Evolutionary conservation across 2,888 invertebrate genomes (phyloP).

Genomic region (Ametastegia equiseti): DNA sequence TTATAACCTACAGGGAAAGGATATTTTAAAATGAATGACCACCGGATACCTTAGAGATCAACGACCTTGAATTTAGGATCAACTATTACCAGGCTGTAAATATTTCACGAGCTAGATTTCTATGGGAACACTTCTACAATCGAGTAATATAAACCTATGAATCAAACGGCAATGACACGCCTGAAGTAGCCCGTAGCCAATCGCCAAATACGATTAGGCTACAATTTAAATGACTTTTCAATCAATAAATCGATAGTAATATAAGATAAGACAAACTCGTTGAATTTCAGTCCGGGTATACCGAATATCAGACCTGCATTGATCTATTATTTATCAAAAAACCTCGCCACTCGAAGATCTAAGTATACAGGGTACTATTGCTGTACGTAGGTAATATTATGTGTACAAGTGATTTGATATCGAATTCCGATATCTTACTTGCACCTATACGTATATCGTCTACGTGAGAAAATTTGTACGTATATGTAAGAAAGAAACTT

Average conservation of each 20-base stretch:
- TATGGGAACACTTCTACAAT: not conserved
- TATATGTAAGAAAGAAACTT: no score
- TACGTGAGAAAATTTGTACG: not conserved
- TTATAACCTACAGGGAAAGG: not conserved
- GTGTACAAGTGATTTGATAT: constrained; percentile 26
- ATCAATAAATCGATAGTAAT: not conserved
- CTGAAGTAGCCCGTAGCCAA: not conserved
- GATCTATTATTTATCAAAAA: not conserved
- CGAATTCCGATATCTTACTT: not conserved
- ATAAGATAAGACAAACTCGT: not conserved
- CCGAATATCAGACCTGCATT: not conserved
- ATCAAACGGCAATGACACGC: not conserved
- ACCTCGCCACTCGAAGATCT: not conserved
- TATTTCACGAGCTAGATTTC: not conserved
- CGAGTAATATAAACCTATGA: not conserved
- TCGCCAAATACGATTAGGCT: not conserved
- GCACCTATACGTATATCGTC: not conserved
- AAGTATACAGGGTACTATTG: not conserved
- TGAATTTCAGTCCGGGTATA: not conserved
- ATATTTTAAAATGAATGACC: constrained; percentile 9
- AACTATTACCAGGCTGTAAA: not conserved
- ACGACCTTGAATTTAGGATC: not conserved
- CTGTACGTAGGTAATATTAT: no score
- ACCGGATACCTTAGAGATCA: constrained; percentile 1
- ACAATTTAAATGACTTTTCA: not conserved